These are phyloP conservation scores for Seriola dumerili DNA, from an alignment of 2,113 vertebrate genomes.

Conservation along the genomic window DNA sequence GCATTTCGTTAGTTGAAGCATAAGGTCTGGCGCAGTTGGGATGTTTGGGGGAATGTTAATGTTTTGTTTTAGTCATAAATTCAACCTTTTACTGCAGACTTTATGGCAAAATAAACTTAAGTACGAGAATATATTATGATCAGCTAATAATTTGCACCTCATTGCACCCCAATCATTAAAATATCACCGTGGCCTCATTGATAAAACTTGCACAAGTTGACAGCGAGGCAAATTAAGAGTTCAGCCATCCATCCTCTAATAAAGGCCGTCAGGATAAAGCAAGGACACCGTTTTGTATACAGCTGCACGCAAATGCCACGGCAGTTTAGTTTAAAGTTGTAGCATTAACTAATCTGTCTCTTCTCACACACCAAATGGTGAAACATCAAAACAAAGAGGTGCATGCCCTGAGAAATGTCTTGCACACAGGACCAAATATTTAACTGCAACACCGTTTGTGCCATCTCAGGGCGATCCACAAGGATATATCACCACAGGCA, in stretches of 20 bases:
- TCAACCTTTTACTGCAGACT: constrained; percentile 14
- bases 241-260: constrained; percentile 59
- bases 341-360: constrained; percentile 34
- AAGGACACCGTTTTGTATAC: constrained; percentile 51
- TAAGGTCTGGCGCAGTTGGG: constrained; percentile 49
- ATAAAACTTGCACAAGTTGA: constrained; percentile 57
- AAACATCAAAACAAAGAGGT: constrained; percentile 17
- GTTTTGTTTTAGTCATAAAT: constrained; percentile 66
- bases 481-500: constrained; percentile 9
- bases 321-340: constrained; percentile 47
- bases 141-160: constrained; percentile 18
- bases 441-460: constrained; percentile 45
- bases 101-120: constrained; percentile 33
- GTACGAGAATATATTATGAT: neutral
- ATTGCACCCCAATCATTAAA: constrained; percentile 24
- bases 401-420: constrained; percentile 37
- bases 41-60: constrained; percentile 35
- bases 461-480: constrained; percentile 51
- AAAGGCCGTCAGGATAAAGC: constrained; percentile 39
- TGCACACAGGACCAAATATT: constrained; percentile 29
- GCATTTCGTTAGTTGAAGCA: constrained; percentile 71
- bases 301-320: constrained; percentile 62
- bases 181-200: constrained; percentile 22
- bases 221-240: constrained; percentile 46
- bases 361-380: constrained; percentile 32